Percentiles rank a stretch among this genome's conserved stretches.
Conservation (phyloP, 2,888 invertebrate genomes). For the Aleiodes leptofemur region DNA sequence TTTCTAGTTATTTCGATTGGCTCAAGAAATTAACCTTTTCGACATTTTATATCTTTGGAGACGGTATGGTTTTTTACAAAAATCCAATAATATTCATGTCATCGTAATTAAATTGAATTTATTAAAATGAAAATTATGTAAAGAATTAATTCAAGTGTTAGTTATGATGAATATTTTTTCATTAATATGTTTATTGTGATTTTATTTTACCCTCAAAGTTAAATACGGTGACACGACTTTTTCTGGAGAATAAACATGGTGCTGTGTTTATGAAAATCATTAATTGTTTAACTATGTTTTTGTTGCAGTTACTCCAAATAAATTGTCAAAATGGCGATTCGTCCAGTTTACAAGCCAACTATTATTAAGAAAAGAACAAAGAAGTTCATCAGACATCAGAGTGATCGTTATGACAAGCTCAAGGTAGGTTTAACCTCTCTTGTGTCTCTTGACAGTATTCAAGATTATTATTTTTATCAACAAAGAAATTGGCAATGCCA, state of each 20-base stretch:
- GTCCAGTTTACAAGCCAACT: slow-evolving; percentile 91
- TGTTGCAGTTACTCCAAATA: slow-evolving; percentile 61
- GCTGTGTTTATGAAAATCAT: slow-evolving; percentile 7
- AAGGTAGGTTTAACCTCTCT: slow-evolving; percentile 80
- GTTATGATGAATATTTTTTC: neutral
- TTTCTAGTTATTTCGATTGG: neutral
- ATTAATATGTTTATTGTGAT: neutral
- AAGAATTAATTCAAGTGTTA: neutral
- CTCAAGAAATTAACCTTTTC: slow-evolving; percentile 18
- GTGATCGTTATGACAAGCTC: slow-evolving; percentile 97
- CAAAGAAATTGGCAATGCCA: no score
- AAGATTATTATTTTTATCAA: neutral
- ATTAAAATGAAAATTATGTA: neutral
- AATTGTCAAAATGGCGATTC: slow-evolving; percentile 86
- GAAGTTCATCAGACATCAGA: slow-evolving; percentile 98
- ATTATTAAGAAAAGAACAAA: slow-evolving; percentile 98
- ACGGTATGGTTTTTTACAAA: slow-evolving; percentile 19
- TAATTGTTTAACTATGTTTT: slow-evolving; percentile 48
- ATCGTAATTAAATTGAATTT: slow-evolving; percentile 5
- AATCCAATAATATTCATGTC: slow-evolving; percentile 23
- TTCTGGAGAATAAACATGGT: slow-evolving; percentile 15
- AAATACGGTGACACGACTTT: slow-evolving; percentile 11
- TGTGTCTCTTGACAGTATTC: slow-evolving; percentile 23
- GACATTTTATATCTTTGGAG: slow-evolving; percentile 22
- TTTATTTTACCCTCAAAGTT: neutral